Base-by-base conservation (phyloP, 2,797 vertebrate species). In the Aldrovandia affinis region DNA sequence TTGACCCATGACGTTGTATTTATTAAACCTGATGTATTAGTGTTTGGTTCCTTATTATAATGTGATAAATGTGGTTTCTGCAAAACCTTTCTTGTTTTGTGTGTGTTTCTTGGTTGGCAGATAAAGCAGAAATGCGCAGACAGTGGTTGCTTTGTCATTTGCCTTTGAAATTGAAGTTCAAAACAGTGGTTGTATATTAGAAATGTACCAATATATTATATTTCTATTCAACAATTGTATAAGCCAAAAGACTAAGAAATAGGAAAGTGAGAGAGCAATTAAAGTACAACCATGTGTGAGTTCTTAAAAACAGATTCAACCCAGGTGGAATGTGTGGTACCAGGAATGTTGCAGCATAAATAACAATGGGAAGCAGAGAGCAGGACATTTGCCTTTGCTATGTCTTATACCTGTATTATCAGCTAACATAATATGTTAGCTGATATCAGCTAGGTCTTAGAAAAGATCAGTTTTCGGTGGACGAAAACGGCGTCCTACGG, bases 1-100 rank as follows among this genome's bases (percentile, higher is more conserved):
- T 55, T 80, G 28, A 33, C 33, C 54, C 14, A 47, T 77, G 42
- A 44, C 10, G 42, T n/a, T 77, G 42, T 77, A 77, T 77, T 77
- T 77, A 77, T 77, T 47, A 77, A 77, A 77, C 22, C 42, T n/a
- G 68, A 70, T 70, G 8, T 25, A 47, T 77, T 47, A 47, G 20
- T 77, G 39, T 77, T 25, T 77, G 70, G 22, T 44, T 77, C 73
- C 22, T 47, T 44, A 25, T 44, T 12, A 12, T 42, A 42, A 42
- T 42, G 28, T 42, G 42, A 77, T 77, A 77, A 77, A 77, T 44
- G 42, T 8, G 25, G 42, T 77, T 18, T 47, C 42, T n/a, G 73
- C 22, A 77, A 47, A 77, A 47, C 22, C 14, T 73, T 73, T 73
- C 14, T 70, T 39, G 65, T 39, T 73, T 47, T 42, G 39, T 22